A percentile compares a stretch with the other conserved stretches of the same genome.
These are phyloP conservation scores for Drosophila dives DNA, from an alignment of 2,888 invertebrate genomes.

Conservation along the genomic window DNA sequence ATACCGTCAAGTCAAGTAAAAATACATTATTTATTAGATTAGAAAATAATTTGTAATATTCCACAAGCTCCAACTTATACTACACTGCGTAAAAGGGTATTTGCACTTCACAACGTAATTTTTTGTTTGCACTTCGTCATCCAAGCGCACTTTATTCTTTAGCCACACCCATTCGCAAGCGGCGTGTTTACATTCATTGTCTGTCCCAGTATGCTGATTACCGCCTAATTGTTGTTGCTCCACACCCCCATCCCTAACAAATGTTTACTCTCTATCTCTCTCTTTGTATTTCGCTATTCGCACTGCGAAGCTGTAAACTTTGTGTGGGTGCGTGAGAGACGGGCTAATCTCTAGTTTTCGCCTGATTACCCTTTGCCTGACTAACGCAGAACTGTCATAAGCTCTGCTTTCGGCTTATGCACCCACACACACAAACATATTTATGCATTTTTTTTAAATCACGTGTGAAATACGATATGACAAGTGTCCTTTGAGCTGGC, in stretches of 20 bases:
- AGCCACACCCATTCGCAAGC: conserved; percentile 27
- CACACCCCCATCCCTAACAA: neutral
- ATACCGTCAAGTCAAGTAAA: neutral
- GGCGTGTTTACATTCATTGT: conserved; percentile 30
- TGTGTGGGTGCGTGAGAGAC: conserved; percentile 24
- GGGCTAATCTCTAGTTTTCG: conserved; percentile 68
- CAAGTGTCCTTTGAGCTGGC: conserved; percentile 69
- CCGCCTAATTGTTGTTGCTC: conserved; percentile 62
- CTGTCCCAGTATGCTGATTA: conserved; percentile 48
- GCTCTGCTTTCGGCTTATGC: conserved; percentile 48
- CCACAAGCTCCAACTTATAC: neutral
- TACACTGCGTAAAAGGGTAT: conserved; percentile 20
- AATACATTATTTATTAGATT: neutral
- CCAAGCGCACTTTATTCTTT: conserved; percentile 65
- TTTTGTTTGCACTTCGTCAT: conserved; percentile 54
- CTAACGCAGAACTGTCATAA: conserved; percentile 58
- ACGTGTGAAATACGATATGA: conserved; percentile 76
- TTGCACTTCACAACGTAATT: conserved; percentile 1
- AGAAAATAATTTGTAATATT: neutral
- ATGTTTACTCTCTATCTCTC: neutral
- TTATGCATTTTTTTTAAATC: conserved; percentile 62
- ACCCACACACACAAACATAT: neutral
- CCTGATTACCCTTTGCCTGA: conserved; percentile 71
- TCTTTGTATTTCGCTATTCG: neutral
- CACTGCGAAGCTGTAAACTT: conserved; percentile 36